These are phyloP conservation scores for Alligator mississippiensis DNA, from an alignment of 2,113 vertebrate genomes.

Conservation along the genomic window DNA sequence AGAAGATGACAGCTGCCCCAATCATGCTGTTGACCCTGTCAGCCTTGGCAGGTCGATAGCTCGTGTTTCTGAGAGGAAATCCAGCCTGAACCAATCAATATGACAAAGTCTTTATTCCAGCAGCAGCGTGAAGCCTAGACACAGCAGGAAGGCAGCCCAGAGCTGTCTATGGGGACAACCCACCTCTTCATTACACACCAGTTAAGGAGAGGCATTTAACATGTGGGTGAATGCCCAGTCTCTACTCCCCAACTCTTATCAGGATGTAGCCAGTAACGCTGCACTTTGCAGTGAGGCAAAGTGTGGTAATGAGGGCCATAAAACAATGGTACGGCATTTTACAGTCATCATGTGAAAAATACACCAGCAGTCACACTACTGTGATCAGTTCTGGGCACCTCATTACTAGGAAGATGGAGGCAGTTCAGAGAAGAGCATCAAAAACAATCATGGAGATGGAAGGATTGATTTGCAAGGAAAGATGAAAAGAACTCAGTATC, in stretches of 20 bases:
- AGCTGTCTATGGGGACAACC: not conserved
- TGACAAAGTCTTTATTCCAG: not conserved
- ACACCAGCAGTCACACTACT: not conserved
- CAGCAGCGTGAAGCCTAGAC: not conserved
- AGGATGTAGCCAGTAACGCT: not conserved
- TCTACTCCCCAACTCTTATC: not conserved
- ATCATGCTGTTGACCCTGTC: not conserved
- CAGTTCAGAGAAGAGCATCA: conserved; percentile 18
- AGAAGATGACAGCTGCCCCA: not conserved
- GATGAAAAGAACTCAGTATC: not conserved
- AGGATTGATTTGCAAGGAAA: not conserved
- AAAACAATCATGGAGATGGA: not conserved
- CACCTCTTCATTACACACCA: not conserved
- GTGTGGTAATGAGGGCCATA: not conserved
- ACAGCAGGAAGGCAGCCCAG: not conserved
- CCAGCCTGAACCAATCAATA: not conserved
- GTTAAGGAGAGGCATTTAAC: not conserved
- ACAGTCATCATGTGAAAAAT: not conserved
- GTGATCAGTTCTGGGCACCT: conserved; percentile 1
- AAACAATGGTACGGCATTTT: not conserved
- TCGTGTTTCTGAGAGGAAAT: not conserved
- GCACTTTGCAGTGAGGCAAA: not conserved
- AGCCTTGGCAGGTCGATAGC: fast-evolving
- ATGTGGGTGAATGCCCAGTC: not conserved
- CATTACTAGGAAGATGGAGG: not conserved